phyloP scores from a whole-genome alignment of 2,888 invertebrate genomes.

The Drosophila testacea region DNA sequence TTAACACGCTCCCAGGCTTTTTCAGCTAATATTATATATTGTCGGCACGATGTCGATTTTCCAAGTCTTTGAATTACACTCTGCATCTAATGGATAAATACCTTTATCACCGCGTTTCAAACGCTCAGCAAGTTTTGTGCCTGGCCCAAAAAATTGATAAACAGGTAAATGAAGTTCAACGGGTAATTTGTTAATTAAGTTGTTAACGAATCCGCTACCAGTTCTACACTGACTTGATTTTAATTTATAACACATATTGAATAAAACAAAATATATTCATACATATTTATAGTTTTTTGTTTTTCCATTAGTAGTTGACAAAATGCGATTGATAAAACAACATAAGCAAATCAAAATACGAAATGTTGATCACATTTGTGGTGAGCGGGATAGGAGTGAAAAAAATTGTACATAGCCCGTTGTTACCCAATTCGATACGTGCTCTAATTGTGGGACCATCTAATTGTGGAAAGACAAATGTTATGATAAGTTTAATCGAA shows the following conservation, averaged over 20 bases:
- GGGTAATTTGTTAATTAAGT: conserved; percentile 34
- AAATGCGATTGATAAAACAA: too few species aligned
- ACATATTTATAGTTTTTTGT: too few species aligned
- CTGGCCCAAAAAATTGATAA: conserved; percentile 73
- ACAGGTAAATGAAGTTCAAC: conserved; percentile 59
- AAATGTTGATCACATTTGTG: too few species aligned
- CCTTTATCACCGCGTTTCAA: conserved; percentile 53
- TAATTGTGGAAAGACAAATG: too few species aligned
- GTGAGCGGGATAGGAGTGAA: too few species aligned
- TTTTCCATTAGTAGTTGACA: too few species aligned
- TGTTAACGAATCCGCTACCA: background rate
- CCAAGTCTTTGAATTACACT: conserved; percentile 24
- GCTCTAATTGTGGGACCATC: too few species aligned
- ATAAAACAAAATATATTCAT: conserved; percentile 3
- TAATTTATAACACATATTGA: conserved; percentile 4
- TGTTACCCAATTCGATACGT: too few species aligned
- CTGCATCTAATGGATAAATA: conserved; percentile 24
- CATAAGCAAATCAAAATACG: too few species aligned
- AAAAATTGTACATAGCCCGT: too few species aligned
- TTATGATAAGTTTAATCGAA: too few species aligned
- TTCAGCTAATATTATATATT: conserved; percentile 12
- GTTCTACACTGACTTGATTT: conserved; percentile 15
- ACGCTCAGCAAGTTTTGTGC: conserved; percentile 64
- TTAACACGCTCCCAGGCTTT: conserved; percentile 24
- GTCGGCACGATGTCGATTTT: conserved; percentile 21